Evolutionary conservation across 2,888 invertebrate genomes (phyloP).

Genomic region (Lasioglossum oenotherae): DNA sequence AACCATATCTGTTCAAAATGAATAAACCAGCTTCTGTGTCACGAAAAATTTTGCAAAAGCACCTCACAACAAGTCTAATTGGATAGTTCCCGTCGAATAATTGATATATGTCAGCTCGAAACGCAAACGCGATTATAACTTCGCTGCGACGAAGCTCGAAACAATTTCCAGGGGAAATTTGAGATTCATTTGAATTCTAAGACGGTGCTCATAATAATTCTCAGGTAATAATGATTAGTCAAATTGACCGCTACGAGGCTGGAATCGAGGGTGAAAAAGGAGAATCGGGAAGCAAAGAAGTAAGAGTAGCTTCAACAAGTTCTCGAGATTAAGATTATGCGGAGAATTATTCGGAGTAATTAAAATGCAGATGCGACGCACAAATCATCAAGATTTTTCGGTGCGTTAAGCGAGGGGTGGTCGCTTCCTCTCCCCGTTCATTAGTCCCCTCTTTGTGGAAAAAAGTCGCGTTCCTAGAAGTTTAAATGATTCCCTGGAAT

Average conservation of each 20-base stretch:
- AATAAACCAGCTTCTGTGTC: not conserved
- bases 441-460: constrained; percentile 38
- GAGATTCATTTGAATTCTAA: constrained; percentile 28
- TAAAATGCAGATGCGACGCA: constrained; percentile 84
- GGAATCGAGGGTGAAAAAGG: constrained; percentile 36
- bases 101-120: not conserved
- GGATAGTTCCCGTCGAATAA: not conserved
- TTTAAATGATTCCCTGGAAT: constrained; percentile 68
- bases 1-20: not conserved
- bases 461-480: constrained; percentile 54
- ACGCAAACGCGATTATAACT: not conserved
- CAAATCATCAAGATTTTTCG: constrained; percentile 83
- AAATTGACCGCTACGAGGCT: constrained; percentile 46
- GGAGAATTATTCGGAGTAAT: constrained; percentile 82
- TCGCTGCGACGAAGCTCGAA: not conserved
- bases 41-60: not conserved
- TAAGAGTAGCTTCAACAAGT: constrained; percentile 57
- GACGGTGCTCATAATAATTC: constrained; percentile 38
- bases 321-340: constrained; percentile 78
- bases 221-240: constrained; percentile 43
- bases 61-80: not conserved
- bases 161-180: not conserved
- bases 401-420: constrained; percentile 59
- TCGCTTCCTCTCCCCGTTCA: constrained; percentile 32
- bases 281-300: constrained; percentile 43